Conservation (phyloP, 2,113 vertebrate species). For the Petroica traversi region DNA sequence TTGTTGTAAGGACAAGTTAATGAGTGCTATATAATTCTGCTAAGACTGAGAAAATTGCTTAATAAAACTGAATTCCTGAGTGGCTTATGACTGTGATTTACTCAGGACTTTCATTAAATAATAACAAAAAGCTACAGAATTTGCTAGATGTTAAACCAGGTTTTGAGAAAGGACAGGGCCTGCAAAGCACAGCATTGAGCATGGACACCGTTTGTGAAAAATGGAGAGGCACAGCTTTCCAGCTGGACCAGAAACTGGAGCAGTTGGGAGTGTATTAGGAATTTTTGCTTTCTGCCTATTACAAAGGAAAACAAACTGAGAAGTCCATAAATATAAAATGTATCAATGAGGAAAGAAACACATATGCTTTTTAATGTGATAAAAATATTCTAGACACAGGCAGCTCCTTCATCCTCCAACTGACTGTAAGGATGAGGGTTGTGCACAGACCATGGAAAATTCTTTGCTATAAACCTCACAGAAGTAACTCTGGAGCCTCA, state of each 20-base stretch:
- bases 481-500: accelerated
- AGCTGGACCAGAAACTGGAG: not conserved
- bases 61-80: not conserved
- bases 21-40: not conserved
- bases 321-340: not conserved
- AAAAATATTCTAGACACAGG: not conserved
- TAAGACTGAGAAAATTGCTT: not conserved
- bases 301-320: not conserved
- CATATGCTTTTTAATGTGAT: not conserved
- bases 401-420: not conserved
- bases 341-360: not conserved
- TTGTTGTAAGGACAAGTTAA: not conserved
- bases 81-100: not conserved
- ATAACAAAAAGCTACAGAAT: not conserved
- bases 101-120: not conserved
- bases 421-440: not conserved
- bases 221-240: not conserved
- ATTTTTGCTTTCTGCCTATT: not conserved
- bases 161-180: not conserved
- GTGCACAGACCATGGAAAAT: not conserved
- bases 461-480: not conserved
- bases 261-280: not conserved
- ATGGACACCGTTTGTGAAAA: not conserved
- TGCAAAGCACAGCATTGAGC: not conserved
- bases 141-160: not conserved